These are phyloP conservation scores for Fregata magnificens DNA, from an alignment of 2,113 vertebrate species.

Conservation along the genomic window DNA sequence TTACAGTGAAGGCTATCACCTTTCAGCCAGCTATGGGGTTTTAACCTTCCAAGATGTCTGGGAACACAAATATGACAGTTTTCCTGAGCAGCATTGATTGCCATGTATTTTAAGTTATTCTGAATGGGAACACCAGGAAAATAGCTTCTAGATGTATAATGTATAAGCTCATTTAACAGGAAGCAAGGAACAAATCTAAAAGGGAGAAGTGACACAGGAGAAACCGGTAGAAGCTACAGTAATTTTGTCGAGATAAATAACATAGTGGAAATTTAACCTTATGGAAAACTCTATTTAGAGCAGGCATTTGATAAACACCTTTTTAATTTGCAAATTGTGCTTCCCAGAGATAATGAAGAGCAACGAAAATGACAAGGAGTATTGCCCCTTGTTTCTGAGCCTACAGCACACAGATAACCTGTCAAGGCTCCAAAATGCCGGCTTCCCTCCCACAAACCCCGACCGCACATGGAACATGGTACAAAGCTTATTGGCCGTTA, in stretches of 20 bases:
- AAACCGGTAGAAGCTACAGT: background rate
- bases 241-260: background rate
- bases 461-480: accelerated
- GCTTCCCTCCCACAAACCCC: background rate
- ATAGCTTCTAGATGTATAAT: background rate
- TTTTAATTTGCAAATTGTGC: background rate
- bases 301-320: background rate
- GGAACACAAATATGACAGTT: background rate
- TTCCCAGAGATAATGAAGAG: background rate
- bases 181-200: background rate
- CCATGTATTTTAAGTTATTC: background rate
- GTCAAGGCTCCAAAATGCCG: background rate
- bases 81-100: background rate
- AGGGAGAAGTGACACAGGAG: background rate
- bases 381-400: background rate
- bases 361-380: background rate
- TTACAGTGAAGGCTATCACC: background rate
- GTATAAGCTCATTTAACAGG: background rate
- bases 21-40: background rate
- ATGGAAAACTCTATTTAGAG: background rate
- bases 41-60: background rate
- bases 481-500: background rate
- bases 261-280: background rate
- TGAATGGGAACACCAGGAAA: constrained; percentile 4
- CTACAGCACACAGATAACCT: background rate